Conservation (phyloP, 23 tunicate species). For the Clavelina lepadiformis region DNA sequence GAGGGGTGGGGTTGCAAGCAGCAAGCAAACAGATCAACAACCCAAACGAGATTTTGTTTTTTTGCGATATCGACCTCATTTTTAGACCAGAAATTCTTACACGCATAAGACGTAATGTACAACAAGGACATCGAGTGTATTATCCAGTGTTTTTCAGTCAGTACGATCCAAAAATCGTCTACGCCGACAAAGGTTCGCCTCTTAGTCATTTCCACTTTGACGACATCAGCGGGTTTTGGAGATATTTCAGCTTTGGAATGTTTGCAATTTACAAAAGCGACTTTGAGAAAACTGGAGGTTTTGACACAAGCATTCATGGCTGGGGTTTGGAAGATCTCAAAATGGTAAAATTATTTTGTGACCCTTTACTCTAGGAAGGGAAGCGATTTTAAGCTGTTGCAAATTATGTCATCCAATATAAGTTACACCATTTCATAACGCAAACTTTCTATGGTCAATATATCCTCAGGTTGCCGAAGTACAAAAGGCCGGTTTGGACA, state of each 20-base stretch:
- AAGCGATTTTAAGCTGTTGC: too few species aligned
- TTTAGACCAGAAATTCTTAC: conserved; percentile 33
- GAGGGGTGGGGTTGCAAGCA: conserved; percentile 53
- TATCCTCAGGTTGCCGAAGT: conserved; percentile 29
- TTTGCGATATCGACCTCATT: conserved; percentile 68
- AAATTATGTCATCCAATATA: too few species aligned
- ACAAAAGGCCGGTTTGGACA: conserved; percentile 6
- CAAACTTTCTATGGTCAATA: too few species aligned
- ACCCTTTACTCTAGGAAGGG: too few species aligned
- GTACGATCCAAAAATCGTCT: conserved; percentile 41
- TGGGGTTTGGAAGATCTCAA: conserved; percentile 83
- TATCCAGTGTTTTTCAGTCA: conserved; percentile 76
- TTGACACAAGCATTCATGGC: conserved; percentile 49
- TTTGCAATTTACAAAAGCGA: conserved; percentile 78
- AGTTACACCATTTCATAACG: too few species aligned
- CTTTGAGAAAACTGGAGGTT: conserved; percentile 59
- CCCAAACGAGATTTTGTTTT: conserved; percentile 41
- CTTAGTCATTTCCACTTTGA: conserved; percentile 2
- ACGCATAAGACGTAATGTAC: conserved; percentile 46
- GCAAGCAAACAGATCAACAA: conserved; percentile 12
- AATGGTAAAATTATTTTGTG: too few species aligned
- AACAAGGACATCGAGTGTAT: conserved; percentile 49
- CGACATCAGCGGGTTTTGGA: conserved; percentile 46
- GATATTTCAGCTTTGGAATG: conserved; percentile 81
- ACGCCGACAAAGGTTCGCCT: neutral